Evolutionary conservation across 1,140 invertebrate species (phyloP).

Genomic region (Nymphalis io): DNA sequence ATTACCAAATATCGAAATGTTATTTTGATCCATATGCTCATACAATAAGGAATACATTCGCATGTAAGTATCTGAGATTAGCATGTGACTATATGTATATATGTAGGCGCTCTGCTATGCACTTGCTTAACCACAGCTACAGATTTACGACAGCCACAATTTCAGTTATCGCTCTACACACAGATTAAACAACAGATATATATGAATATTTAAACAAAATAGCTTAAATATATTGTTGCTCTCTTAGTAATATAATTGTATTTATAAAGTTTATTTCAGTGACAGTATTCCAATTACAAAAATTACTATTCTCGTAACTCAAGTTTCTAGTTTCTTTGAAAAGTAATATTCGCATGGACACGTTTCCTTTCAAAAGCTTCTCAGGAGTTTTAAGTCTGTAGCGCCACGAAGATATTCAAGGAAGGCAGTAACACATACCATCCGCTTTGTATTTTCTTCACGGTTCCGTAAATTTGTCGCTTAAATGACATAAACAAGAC

Average conservation of each 20-base stretch:
- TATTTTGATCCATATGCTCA: not conserved
- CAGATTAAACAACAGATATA: slow-evolving; percentile 21
- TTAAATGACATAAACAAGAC: slow-evolving; percentile 42
- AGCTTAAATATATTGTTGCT: not conserved
- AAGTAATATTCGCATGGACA: slow-evolving; percentile 22
- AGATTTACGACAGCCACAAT: slow-evolving; percentile 32
- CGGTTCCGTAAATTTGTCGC: slow-evolving; percentile 41
- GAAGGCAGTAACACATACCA: slow-evolving; percentile 34
- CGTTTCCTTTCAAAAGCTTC: slow-evolving; percentile 27
- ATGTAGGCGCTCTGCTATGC: slow-evolving; percentile 24
- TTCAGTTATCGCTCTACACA: slow-evolving; percentile 24
- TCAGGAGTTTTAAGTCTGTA: slow-evolving; percentile 25
- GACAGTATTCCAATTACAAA: not conserved
- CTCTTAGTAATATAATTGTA: too few relatives aligned
- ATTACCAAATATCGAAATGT: slow-evolving; percentile 8
- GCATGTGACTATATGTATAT: slow-evolving; percentile 26
- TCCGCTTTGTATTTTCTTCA: slow-evolving; percentile 42
- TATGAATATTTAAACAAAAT: slow-evolving; percentile 8
- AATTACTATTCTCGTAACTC: not conserved
- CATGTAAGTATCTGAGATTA: slow-evolving; percentile 9
- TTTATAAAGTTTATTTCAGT: not conserved
- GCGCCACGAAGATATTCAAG: slow-evolving; percentile 13
- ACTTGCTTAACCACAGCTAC: slow-evolving; percentile 33
- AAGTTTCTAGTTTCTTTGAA: slow-evolving; percentile 8
- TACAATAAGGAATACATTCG: slow-evolving; percentile 1